Base-by-base conservation (phyloP, 2,113 vertebrate species). In the Platysteira castanea region DNA sequence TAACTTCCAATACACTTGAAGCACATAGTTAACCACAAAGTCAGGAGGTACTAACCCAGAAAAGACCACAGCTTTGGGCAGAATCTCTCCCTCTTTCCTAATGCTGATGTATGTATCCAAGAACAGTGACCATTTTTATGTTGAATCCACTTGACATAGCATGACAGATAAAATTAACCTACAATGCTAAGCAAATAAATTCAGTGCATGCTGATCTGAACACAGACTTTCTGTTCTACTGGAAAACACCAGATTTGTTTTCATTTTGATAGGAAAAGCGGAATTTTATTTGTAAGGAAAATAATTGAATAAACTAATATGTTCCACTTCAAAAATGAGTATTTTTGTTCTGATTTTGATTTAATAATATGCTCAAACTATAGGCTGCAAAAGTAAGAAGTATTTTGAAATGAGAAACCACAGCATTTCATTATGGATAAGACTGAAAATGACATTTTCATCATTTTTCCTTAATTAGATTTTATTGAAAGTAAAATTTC, bases 211-310 rank as follows among this genome's bases (percentile, higher is more conserved):
- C n/a, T 69, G 50, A 42, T 87, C 31, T 77, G 46, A 88, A 47
- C 17, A 69, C 5, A 80, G 85, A 57, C 37, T 88, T 86, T 80
- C 59, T 70, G 26, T 74, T 85, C 67, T 65, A 39, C 46, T 60
- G 41, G 61, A 82, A 94, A 90, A 93, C 47, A 88, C 17, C 39
- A 73, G 61, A 80, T 86, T 61, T 94, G 33, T 86, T 94, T 90
- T 83, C 46, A 53, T 90, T 92, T 69, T 54, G 50, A 86, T 5
- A 83, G 23, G 54, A 77, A 90, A 93, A 95, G 16, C 8, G 52
- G 11, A 75, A 81, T 59, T 87, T 63, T 60, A 73, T 86, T 90
- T 65, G 20, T 47, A 81, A 86, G n/a, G 30, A 86, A 89, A 88
- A 44, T 28, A 86, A 73, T 6, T 68, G 6, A 22, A 69, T 57